These are phyloP conservation scores for Scaptomyza caliginosa DNA, from an alignment of 2,888 invertebrate genomes.

Conservation along the genomic window DNA sequence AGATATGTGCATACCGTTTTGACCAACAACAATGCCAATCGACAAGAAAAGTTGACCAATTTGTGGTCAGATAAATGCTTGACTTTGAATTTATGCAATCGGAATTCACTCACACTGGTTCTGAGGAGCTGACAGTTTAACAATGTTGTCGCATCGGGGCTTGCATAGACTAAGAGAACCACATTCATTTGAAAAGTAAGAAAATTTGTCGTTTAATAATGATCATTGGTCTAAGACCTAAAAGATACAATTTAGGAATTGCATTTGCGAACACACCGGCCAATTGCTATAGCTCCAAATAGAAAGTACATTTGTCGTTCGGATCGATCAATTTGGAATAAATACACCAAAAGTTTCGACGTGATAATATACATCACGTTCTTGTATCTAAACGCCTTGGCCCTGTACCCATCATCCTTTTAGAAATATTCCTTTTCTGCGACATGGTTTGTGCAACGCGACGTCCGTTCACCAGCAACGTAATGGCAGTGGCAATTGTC, in stretches of 20 bases:
- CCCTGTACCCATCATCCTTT: not conserved
- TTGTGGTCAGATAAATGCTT: slow-evolving; percentile 1
- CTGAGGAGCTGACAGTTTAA: not conserved
- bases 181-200: not conserved
- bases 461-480: slow-evolving; percentile 34
- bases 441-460: slow-evolving; percentile 7
- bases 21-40: not conserved
- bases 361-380: not conserved
- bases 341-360: not conserved
- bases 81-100: slow-evolving; percentile 26
- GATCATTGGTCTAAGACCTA: not conserved
- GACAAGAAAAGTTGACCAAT: slow-evolving; percentile 19
- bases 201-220: not conserved
- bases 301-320: not conserved
- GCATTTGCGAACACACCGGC: not conserved
- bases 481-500: not conserved
- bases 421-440: not conserved
- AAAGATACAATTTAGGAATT: not conserved
- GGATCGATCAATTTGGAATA: not conserved
- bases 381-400: not conserved
- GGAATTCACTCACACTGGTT: not conserved
- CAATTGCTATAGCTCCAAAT: not conserved
- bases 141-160: not conserved
- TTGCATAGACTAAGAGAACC: not conserved
- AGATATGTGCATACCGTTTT: not conserved